These are phyloP conservation scores for Mythimna loreyi DNA, from an alignment of 2,888 invertebrate genomes.

Conservation along the genomic window DNA sequence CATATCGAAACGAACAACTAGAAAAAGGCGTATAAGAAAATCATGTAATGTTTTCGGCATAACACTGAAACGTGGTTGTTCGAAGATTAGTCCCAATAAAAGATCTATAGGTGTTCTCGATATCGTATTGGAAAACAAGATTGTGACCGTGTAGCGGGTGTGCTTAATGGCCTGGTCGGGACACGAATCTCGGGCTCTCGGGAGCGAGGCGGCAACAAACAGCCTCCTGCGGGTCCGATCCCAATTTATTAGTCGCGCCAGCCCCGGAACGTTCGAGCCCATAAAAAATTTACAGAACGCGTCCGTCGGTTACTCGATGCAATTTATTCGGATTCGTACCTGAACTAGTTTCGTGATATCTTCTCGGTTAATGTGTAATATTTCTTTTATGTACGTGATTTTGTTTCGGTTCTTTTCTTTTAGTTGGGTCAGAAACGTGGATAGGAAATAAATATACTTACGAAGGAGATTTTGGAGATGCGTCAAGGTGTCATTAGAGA, in stretches of 20 bases:
- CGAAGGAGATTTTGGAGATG: conserved; percentile 1
- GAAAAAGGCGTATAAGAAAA: conserved; percentile 28
- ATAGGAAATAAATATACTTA: conserved; percentile 30
- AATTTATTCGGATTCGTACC: conserved; percentile 67
- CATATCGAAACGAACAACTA: conserved; percentile 4
- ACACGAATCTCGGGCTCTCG: conserved; percentile 62
- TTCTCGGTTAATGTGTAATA: conserved; percentile 46
- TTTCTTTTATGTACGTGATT: conserved; percentile 50
- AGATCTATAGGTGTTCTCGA: conserved; percentile 57
- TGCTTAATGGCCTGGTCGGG: conserved; percentile 70
- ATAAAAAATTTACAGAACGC: conserved; percentile 73
- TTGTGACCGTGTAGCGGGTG: conserved; percentile 72
- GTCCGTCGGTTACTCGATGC: conserved; percentile 65
- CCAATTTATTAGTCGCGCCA: conserved; percentile 73
- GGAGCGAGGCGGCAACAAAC: conserved; percentile 69
- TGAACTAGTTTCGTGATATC: conserved; percentile 45
- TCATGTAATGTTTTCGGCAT: conserved; percentile 43
- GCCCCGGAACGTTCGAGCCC: conserved; percentile 49
- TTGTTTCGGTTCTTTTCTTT: conserved; percentile 36
- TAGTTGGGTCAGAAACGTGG: conserved; percentile 12
- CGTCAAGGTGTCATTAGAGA: conserved; percentile 22
- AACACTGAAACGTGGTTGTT: conserved; percentile 57
- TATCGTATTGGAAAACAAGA: conserved; percentile 71
- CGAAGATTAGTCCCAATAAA: conserved; percentile 56
- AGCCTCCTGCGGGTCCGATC: conserved; percentile 67